Conservation (phyloP, 2,113 vertebrate genomes). For the Notarius lentiginosus region DNA sequence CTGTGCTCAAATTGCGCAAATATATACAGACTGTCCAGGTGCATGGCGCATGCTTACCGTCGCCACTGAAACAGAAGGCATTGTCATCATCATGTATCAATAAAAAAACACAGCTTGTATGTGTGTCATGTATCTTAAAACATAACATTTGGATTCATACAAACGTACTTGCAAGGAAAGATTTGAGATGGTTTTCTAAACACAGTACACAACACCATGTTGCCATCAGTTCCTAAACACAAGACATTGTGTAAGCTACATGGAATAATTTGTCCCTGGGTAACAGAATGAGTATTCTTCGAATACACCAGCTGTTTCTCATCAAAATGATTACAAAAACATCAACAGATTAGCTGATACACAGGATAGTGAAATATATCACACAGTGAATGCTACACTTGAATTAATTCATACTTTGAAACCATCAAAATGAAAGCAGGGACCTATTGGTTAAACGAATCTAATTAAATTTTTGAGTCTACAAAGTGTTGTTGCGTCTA, state of each 20-base stretch:
- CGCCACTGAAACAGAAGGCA: background rate
- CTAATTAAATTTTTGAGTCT: background rate
- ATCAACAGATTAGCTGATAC: background rate
- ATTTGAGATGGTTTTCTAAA: background rate
- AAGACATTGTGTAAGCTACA: background rate
- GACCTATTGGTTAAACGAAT: background rate
- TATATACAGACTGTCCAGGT: background rate
- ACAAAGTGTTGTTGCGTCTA: background rate
- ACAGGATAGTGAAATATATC: background rate
- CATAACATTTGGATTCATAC: background rate
- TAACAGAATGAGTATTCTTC: conserved; percentile 1
- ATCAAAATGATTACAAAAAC: conserved; percentile 1
- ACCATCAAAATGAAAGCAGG: conserved; percentile 9
- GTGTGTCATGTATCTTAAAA: background rate
- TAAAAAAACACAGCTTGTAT: too few species aligned
- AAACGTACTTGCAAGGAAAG: background rate
- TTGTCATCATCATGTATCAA: background rate
- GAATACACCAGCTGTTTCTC: background rate
- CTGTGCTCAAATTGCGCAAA: background rate
- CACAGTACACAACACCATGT: background rate
- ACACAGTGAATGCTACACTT: background rate
- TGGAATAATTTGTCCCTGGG: conserved; percentile 1
- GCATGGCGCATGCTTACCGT: background rate
- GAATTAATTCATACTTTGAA: conserved; percentile 6
- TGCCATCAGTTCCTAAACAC: background rate